Percentiles rank a stretch among this genome's conserved stretches.
phyloP scores from a whole-genome alignment of 1,140 invertebrate genomes.

The Micrasema minimum region DNA sequence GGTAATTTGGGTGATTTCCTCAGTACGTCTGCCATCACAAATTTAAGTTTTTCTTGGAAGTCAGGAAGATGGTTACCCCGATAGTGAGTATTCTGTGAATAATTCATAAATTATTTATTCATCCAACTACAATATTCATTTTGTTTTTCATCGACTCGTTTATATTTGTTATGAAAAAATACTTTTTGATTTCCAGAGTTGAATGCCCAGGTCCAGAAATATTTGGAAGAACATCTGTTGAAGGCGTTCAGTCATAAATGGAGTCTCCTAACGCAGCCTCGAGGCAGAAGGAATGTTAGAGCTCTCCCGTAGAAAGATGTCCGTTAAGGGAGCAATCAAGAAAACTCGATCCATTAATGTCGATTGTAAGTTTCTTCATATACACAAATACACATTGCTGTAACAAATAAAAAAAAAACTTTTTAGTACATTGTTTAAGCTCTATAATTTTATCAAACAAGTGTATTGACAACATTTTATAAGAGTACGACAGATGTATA shows the following conservation, averaged over 20 bases:
- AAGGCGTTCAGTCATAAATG: slow-evolving; percentile 80
- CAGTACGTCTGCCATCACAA: slow-evolving; percentile 95
- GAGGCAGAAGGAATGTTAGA: slow-evolving; percentile 62
- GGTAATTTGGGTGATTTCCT: slow-evolving; percentile 92
- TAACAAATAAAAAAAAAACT: no score
- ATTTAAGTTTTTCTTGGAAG: slow-evolving; percentile 93
- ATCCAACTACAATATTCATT: background rate
- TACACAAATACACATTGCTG: no score
- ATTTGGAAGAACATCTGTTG: slow-evolving; percentile 87
- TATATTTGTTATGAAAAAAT: no score
- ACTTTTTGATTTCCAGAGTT: slow-evolving; percentile 66
- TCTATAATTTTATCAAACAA: no score
- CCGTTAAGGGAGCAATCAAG: slow-evolving; percentile 86
- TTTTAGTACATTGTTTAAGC: no score
- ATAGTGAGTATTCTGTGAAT: slow-evolving; percentile 67
- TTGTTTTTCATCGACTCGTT: no score
- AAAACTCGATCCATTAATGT: slow-evolving; percentile 88
- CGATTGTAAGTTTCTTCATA: slow-evolving; percentile 69
- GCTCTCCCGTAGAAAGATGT: slow-evolving; percentile 77
- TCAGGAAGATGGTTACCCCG: slow-evolving; percentile 89
- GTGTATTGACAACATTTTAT: no score
- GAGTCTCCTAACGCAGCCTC: slow-evolving; percentile 71
- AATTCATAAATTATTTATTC: background rate
- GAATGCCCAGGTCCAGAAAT: slow-evolving; percentile 85
- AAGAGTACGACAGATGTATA: no score